Evolutionary conservation across 1,140 invertebrate genomes (phyloP).

Genomic region (Drusus annulatus): DNA sequence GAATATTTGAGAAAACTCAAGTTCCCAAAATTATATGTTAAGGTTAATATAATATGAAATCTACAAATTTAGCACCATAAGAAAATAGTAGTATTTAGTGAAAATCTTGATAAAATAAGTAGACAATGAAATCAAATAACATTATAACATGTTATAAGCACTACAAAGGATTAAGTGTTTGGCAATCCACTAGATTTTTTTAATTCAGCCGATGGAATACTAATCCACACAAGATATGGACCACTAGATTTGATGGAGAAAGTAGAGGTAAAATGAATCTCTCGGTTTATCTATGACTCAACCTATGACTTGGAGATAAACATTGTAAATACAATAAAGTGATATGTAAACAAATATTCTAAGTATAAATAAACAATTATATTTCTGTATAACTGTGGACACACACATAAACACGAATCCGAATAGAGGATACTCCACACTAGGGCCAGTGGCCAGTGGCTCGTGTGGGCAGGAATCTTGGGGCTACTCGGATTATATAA

Average conservation of each 20-base stretch:
- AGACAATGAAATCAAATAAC: background rate
- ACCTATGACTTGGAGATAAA: slow-evolving; percentile 13
- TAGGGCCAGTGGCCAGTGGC: background rate
- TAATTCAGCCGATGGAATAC: too few relatives aligned
- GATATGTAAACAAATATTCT: slow-evolving; percentile 35
- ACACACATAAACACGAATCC: background rate
- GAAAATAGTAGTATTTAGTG: slow-evolving; percentile 2
- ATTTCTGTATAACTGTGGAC: slow-evolving; percentile 5
- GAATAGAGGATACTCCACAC: background rate
- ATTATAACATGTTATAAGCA: slow-evolving; percentile 20
- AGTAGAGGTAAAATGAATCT: background rate
- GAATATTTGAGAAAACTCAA: too few relatives aligned
- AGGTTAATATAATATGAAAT: background rate
- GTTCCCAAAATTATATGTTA: too few relatives aligned
- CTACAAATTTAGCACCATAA: slow-evolving; percentile 24
- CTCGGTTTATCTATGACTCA: background rate
- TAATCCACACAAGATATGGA: too few relatives aligned
- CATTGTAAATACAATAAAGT: slow-evolving; percentile 22
- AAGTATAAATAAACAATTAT: slow-evolving; percentile 29
- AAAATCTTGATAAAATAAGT: background rate
- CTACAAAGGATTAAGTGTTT: too few relatives aligned
- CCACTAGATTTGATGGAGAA: background rate
- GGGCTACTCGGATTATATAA: slow-evolving; percentile 6
- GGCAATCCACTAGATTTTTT: too few relatives aligned
- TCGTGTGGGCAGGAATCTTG: slow-evolving; percentile 9